These are phyloP conservation scores for Oppia nitens DNA, from an alignment of 1,140 invertebrate genomes.

Conservation along the genomic window DNA sequence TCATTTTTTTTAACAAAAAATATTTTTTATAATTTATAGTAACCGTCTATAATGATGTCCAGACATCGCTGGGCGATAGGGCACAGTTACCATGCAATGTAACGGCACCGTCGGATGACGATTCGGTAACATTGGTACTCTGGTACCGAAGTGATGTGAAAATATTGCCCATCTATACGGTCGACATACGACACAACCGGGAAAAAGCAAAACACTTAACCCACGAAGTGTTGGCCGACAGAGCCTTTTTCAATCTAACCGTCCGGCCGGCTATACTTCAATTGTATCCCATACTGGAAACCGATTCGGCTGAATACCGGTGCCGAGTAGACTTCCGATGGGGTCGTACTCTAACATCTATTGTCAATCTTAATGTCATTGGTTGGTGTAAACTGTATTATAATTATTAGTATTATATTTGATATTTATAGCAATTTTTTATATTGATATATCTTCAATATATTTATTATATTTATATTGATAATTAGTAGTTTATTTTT, in stretches of 20 bases:
- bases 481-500: too few relatives aligned
- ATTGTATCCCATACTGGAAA: slow-evolving; percentile 51
- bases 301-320: slow-evolving; percentile 69
- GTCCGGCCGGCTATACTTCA: slow-evolving; percentile 45
- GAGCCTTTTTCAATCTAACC: slow-evolving; percentile 15
- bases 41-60: slow-evolving; percentile 17
- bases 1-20: too few relatives aligned
- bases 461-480: too few relatives aligned
- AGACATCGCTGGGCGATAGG: slow-evolving; percentile 49
- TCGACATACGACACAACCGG: slow-evolving; percentile 18
- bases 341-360: slow-evolving; percentile 12
- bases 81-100: slow-evolving; percentile 65
- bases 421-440: too few relatives aligned
- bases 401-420: too few relatives aligned
- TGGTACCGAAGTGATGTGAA: slow-evolving; percentile 53
- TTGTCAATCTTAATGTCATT: slow-evolving; percentile 8
- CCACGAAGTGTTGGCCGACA: slow-evolving; percentile 9
- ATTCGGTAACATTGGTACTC: slow-evolving; percentile 58
- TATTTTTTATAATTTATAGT: neutral
- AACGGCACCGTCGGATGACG: slow-evolving; percentile 47
- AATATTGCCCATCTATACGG: slow-evolving; percentile 21
- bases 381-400: too few relatives aligned
- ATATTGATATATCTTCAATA: too few relatives aligned
- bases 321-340: slow-evolving; percentile 67
- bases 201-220: slow-evolving; percentile 15